phyloP scores from a whole-genome alignment of 1,140 invertebrate species.

The Caenorhabditis tropicalis region DNA sequence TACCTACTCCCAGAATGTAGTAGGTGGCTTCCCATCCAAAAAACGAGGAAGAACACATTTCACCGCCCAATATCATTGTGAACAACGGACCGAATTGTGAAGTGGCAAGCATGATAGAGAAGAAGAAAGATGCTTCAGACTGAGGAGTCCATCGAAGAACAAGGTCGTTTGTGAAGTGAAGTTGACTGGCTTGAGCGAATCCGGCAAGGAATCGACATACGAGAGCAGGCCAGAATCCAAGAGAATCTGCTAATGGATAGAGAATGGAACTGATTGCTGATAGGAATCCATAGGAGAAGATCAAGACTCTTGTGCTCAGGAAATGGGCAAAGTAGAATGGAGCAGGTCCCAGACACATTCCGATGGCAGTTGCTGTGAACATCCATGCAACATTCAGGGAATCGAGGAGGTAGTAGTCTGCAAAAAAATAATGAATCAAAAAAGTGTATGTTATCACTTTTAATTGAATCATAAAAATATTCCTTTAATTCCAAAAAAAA shows the following conservation, averaged over 20 bases:
- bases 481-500: not conserved
- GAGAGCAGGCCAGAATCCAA: slow-evolving; percentile 38
- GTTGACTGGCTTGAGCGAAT: slow-evolving; percentile 40
- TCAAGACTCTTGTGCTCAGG: not conserved
- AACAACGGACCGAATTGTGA: slow-evolving; percentile 46
- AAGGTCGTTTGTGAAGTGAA: slow-evolving; percentile 43
- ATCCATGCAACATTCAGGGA: slow-evolving; percentile 41
- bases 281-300: slow-evolving; percentile 15
- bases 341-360: slow-evolving; percentile 37
- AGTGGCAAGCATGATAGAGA: slow-evolving; percentile 35
- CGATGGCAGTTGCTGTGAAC: slow-evolving; percentile 46
- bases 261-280: slow-evolving; percentile 19
- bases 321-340: slow-evolving; percentile 23
- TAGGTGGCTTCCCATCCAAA: slow-evolving; percentile 49
- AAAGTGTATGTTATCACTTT: too few relatives aligned
- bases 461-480: too few relatives aligned
- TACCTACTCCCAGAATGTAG: slow-evolving; percentile 41
- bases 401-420: slow-evolving; percentile 49
- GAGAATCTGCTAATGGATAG: slow-evolving; percentile 45
- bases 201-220: slow-evolving; percentile 43
- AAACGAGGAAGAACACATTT: slow-evolving; percentile 52
- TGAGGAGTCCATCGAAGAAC: slow-evolving; percentile 31
- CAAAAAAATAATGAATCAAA: not conserved
- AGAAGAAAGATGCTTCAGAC: slow-evolving; percentile 46
- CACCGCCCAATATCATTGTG: slow-evolving; percentile 47